A percentile compares a stretch with the other conserved stretches of the same genome.
Conservation (phyloP, 2,888 invertebrate genomes). For the Andrena praecox region DNA sequence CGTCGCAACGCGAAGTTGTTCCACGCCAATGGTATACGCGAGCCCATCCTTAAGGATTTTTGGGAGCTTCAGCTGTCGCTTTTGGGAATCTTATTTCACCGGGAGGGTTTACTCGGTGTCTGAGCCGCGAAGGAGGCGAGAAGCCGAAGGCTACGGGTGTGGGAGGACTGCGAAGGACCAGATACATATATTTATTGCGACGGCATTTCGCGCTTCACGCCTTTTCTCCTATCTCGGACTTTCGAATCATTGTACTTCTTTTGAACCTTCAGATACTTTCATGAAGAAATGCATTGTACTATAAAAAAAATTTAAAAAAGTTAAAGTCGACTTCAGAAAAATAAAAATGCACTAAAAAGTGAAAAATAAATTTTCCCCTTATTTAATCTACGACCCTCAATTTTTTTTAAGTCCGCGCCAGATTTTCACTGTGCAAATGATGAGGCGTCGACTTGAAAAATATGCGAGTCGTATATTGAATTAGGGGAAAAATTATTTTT, state of each 20-base stretch:
- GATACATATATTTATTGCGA: not conserved
- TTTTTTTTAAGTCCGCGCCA: too few relatives aligned
- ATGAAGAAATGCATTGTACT: not conserved
- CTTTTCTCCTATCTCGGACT: not conserved
- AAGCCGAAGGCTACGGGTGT: not conserved
- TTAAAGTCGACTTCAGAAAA: too few relatives aligned
- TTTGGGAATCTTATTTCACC: conserved; percentile 8
- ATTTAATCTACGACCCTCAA: too few relatives aligned
- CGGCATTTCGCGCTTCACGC: not conserved
- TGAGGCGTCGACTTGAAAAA: too few relatives aligned
- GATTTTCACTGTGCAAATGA: too few relatives aligned
- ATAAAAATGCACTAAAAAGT: too few relatives aligned
- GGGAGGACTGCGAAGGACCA: too few relatives aligned
- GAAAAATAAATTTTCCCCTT: too few relatives aligned
- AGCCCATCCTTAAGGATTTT: conserved; percentile 34
- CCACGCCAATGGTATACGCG: conserved; percentile 39
- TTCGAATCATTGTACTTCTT: not conserved
- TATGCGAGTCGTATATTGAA: too few relatives aligned
- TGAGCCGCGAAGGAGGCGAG: not conserved
- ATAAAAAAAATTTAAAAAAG: too few relatives aligned
- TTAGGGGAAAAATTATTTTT: too few relatives aligned
- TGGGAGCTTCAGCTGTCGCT: conserved; percentile 24
- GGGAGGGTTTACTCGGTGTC: conserved; percentile 21
- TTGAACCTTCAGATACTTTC: not conserved
- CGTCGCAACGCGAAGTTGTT: conserved; percentile 26